Evolutionary conservation across 53 echinoderm and acorn worm genomes (phyloP).

Genomic region (Paracentrotus lividus): DNA sequence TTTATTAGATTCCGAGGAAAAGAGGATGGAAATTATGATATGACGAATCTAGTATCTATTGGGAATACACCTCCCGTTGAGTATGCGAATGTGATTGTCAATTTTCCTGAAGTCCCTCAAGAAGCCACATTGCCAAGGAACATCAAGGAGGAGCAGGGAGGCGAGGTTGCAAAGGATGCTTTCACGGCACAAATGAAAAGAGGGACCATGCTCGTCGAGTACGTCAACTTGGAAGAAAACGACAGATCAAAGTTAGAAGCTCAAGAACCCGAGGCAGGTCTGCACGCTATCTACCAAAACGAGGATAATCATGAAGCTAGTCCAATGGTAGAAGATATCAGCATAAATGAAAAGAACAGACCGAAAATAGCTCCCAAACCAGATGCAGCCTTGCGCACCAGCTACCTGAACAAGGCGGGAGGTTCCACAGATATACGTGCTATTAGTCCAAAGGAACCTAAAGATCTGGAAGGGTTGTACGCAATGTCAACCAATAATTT

Average conservation of each 20-base stretch:
- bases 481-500: neutral
- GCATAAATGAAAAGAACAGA: neutral
- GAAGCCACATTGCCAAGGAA: neutral
- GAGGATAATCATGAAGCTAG: no score
- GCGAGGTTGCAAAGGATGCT: neutral
- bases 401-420: neutral
- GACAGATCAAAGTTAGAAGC: neutral
- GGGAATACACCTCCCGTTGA: neutral
- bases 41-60: neutral
- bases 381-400: neutral
- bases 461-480: neutral
- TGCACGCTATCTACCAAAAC: neutral
- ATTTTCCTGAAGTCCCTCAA: neutral
- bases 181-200: neutral
- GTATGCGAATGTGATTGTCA: neutral
- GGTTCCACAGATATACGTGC: neutral
- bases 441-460: neutral
- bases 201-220: conserved; percentile 19
- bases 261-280: neutral
- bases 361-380: neutral
- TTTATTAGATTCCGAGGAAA: neutral
- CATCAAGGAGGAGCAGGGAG: neutral
- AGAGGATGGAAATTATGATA: neutral
- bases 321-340: neutral
- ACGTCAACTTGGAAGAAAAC: neutral